A percentile compares a stretch with the other conserved stretches of the same genome.
These are phyloP conservation scores for Drosophila falleni DNA, from an alignment of 2,888 invertebrate genomes.

Conservation along the genomic window DNA sequence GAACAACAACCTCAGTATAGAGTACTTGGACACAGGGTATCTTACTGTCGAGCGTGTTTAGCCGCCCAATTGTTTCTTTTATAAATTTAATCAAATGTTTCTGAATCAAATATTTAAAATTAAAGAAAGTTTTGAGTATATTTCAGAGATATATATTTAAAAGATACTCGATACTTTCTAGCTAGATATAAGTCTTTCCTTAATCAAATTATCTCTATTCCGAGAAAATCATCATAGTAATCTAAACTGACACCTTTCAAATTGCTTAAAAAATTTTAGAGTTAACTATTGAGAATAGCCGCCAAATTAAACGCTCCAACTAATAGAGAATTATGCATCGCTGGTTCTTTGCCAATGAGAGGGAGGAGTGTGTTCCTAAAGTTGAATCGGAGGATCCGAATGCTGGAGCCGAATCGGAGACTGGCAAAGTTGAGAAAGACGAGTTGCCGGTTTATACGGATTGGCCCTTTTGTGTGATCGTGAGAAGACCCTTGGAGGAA, in stretches of 20 bases:
- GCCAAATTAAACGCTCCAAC: background rate
- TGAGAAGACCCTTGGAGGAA: conserved; percentile 84
- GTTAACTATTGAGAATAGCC: background rate
- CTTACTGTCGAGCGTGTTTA: no score
- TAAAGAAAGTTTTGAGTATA: no score
- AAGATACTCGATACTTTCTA: no score
- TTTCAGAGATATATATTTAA: no score
- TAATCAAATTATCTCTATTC: background rate
- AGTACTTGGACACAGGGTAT: no score
- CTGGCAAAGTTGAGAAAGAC: conserved; percentile 36
- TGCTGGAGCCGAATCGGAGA: fast-evolving
- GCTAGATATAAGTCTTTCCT: no score
- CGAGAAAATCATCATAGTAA: background rate
- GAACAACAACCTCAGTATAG: no score
- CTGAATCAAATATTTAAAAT: no score
- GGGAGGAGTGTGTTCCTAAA: conserved; percentile 52
- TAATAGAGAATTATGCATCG: conserved; percentile 86
- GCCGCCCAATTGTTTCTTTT: no score
- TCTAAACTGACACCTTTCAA: conserved; percentile 1
- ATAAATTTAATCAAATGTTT: no score
- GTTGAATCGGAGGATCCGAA: background rate
- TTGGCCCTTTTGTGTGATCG: conserved; percentile 87
- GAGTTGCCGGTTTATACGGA: conserved; percentile 39
- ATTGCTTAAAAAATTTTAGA: conserved; percentile 27
- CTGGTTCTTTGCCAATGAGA: conserved; percentile 89